Evolutionary conservation across 2,888 invertebrate genomes (phyloP), one percentile per base, ranked within the genome.

Genomic region (Kryphioiulus occultus): DNA sequence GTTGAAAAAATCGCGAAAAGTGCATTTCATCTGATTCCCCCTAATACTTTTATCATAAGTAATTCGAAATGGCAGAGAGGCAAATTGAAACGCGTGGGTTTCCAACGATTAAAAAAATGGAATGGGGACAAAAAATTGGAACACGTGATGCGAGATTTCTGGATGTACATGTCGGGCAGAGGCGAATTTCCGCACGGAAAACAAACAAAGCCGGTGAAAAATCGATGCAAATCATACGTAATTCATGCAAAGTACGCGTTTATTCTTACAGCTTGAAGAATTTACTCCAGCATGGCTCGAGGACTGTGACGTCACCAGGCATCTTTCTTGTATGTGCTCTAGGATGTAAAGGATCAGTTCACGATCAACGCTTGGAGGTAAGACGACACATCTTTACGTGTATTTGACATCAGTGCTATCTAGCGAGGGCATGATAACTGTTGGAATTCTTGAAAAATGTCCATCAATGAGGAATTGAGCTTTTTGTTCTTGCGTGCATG

Each of bases 211-310:
- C 53, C 53, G 53, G 53, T 53, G 19, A 53, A 53, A 53, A 53
- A 53, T 53, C 53, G 53, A 53, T 53, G 53, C 53, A 53, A 53
- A 53, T 53, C 53, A n/a, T 53, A 53, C 53, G 53, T 53, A 53
- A 53, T 53, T 53, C 53, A 53, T 53, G 53, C 53, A 53, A 53
- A 53, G 53, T 53, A 19, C 53, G 15, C 53, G 17, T 53, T 53
- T 53, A 53, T 53, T 53, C 53, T 53, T 53, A 17, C 19, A 53
- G 53, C 53, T 53, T 19, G 53, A 53, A 53, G 53, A 53, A 53
- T 53, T 53, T 19, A 53, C 53, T 53, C 4, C 17, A 53, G 53
- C 53, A 5, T 53, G 53, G 19, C 53, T 19, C 53, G 19, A 53
- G 53, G 53, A 53, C 19, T 0, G 19, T 53, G 53, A 53, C 53